These are phyloP conservation scores for Oscheius sp. DNA, from an alignment of 1,140 invertebrate species.

Conservation along the genomic window DNA sequence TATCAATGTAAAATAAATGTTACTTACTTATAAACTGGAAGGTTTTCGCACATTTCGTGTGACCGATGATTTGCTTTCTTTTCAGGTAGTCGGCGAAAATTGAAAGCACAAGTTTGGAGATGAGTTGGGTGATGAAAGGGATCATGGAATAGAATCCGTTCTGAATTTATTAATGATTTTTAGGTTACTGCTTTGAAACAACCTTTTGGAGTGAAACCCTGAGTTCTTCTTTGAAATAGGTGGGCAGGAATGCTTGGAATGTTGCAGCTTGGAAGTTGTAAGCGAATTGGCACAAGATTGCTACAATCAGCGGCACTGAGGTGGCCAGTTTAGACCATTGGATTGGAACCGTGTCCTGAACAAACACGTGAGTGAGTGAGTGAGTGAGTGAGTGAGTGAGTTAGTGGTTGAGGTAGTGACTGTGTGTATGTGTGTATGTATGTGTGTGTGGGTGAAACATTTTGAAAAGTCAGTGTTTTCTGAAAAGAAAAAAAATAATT, in stretches of 20 bases:
- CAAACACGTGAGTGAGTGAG: too few relatives aligned
- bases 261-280: slow-evolving; percentile 15
- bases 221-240: slow-evolving; percentile 19
- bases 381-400: too few relatives aligned
- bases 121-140: slow-evolving; percentile 26
- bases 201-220: slow-evolving; percentile 8
- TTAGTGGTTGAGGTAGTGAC: too few relatives aligned
- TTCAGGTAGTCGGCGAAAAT: slow-evolving; percentile 26
- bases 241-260: slow-evolving; percentile 15
- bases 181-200: not conserved
- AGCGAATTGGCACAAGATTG: slow-evolving; percentile 8
- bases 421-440: too few relatives aligned
- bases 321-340: slow-evolving; percentile 12
- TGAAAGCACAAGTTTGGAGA: slow-evolving; percentile 11
- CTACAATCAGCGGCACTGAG: not conserved
- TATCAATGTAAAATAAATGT: too few relatives aligned
- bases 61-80: not conserved
- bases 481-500: too few relatives aligned
- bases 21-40: slow-evolving; percentile 12
- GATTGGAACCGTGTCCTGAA: too few relatives aligned
- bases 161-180: not conserved
- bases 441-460: too few relatives aligned
- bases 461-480: too few relatives aligned
- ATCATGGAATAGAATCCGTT: slow-evolving; percentile 22
- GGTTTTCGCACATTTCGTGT: slow-evolving; percentile 1